phyloP scores from a whole-genome alignment of 2,797 vertebrate species.

The Margarornis squamiger region DNA sequence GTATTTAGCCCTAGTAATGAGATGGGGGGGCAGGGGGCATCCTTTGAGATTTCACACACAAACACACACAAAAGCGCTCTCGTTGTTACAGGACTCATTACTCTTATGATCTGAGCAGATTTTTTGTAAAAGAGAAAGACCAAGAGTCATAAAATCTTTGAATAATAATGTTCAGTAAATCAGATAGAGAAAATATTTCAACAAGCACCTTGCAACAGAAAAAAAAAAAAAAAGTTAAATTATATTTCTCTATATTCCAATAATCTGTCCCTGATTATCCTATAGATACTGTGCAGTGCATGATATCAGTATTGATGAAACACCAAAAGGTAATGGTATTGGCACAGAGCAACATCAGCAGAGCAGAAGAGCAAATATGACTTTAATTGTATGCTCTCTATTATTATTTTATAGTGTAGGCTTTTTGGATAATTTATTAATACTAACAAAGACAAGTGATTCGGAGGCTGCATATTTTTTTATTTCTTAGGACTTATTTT shows the following conservation, averaged over 20 bases:
- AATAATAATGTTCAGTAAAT: neutral
- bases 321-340: neutral
- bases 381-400: slow-evolving; percentile 35
- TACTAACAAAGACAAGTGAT: slow-evolving; percentile 49
- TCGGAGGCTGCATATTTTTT: slow-evolving; percentile 19
- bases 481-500: slow-evolving; percentile 77
- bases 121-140: slow-evolving; percentile 15
- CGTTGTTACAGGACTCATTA: neutral
- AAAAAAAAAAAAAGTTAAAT: neutral
- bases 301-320: neutral
- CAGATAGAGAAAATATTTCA: neutral
- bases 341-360: neutral
- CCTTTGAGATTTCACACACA: neutral
- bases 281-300: neutral
- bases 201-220: neutral
- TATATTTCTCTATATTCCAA: neutral
- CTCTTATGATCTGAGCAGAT: neutral
- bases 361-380: slow-evolving; percentile 47
- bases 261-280: neutral
- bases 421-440: slow-evolving; percentile 70
- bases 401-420: slow-evolving; percentile 43
- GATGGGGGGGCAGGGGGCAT: neutral
- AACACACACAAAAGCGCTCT: neutral
- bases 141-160: neutral
- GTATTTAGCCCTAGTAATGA: neutral